Evolutionary conservation across 2,113 vertebrate genomes (phyloP), one percentile per base, ranked within the genome.

Genomic region (Propithecus coquereli): DNA sequence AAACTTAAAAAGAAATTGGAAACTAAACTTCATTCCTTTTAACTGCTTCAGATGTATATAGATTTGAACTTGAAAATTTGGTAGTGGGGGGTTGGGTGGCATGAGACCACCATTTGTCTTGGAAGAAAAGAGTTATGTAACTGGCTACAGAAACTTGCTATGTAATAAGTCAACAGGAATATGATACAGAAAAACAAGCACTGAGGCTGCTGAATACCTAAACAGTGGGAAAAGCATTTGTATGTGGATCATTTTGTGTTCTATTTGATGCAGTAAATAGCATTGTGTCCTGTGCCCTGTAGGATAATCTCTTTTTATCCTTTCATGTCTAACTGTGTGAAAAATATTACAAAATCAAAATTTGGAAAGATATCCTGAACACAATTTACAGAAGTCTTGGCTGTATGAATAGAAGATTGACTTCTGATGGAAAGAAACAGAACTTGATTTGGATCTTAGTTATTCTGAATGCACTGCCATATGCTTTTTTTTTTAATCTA

Each of bases 371-470:
- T 81, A 91, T 43, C n/a, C n/a, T 71, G 63, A 91, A 70, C 32
- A 81, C 54, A 66, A 77, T 57, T 63, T 71, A 83, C 54, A 85
- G 59, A 81, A 96, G 73, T 89, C 61, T 68, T 52, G 89, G 74
- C 59, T 91, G 7, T 32, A 45, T 16, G 70, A 61, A 73, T 6
- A 85, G 91, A 91, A 93, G 88, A 91, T 6, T 91, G 74, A 90
- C 73, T 94, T 91, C 65, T 77, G 25, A 95, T 6, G 22, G 79
- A 70, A 91, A 91, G 80, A 96, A 96, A 91, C 5, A 83, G 40
- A 93, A 93, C 59, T 93, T 66, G 87, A 90, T 96, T 96, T 94
- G 96, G 71, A 92, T 97, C 92, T 96, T 94, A 57, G 86, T 80
- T 96, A 70, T 90, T 97, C 65, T 91, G 87, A 91, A 89, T 13